Evolutionary conservation across 2,113 vertebrate species (phyloP), one percentile per base, ranked within the genome.

Genomic region (Barnardius zonarius): DNA sequence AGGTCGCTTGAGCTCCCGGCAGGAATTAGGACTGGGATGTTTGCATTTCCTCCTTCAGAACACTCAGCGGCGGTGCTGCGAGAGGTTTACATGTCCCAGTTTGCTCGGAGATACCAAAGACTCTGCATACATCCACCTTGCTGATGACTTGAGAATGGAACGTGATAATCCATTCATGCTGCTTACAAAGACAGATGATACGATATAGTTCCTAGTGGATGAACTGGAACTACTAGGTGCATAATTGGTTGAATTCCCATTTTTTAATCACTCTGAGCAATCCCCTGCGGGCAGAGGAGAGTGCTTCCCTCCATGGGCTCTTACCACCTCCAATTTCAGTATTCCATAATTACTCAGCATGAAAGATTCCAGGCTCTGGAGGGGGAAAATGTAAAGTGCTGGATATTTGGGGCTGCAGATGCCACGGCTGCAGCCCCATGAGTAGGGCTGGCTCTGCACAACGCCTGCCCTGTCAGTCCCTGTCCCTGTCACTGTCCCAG

Each of bases 401-500:
- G n/a, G 13, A 15, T 17, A 39, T 3, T 43, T 13, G 31, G 68
- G 76, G 18, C 5, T 23, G 62, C 39, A 13, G 72, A 77, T 39
- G 18, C 22, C 5, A 0, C n/a, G 39, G 80, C 0, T 43, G 46
- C 5, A 52, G 61, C 52, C 73, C 28, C 35, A 7, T 0, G 3
- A 46, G 77, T 62, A 49, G 55, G 24, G 35, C 51, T 57, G 61
- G 44, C 82, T 84, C n/a, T 85, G 69, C 27, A 49, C 46, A 79
- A 28, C 27, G 5, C 5, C 11, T 25, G 11, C 33, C 46, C 52
- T 8, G 10, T 51, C 25, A 1, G 2, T 43, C 35, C 67, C n/a
- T 7, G 9, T 64, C 31, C 31, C n/a, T 28, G 39, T 44, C 57
- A n/a, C 22, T 33, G 35, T 59, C 81, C 68, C 72, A 22, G 46